Conservation (phyloP, 2,113 vertebrate species). For the Oxygymnocypris stewartii region DNA sequence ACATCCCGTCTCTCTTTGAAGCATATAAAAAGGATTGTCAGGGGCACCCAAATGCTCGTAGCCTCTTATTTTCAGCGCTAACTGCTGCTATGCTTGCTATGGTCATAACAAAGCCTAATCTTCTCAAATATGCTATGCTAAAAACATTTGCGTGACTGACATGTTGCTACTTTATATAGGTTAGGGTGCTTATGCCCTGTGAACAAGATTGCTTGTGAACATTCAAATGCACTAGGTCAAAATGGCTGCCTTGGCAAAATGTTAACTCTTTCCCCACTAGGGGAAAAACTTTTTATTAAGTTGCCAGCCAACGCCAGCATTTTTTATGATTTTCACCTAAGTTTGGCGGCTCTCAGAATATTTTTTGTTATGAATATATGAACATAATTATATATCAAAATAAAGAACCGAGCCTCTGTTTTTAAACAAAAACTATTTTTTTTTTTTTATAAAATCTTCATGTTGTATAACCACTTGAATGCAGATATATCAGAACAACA, state of each 20-base stretch:
- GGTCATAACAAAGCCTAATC: slow-evolving; percentile 24
- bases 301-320: too few relatives aligned
- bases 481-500: too few relatives aligned
- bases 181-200: background rate
- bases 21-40: slow-evolving; percentile 25
- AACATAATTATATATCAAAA: too few relatives aligned
- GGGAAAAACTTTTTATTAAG: too few relatives aligned
- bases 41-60: background rate
- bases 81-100: background rate
- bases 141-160: background rate
- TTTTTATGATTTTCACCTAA: too few relatives aligned
- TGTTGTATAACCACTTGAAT: too few relatives aligned
- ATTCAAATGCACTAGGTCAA: background rate
- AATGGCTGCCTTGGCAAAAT: background rate
- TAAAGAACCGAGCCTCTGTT: too few relatives aligned
- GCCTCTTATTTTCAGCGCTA: background rate
- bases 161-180: background rate
- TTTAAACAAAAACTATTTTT: too few relatives aligned
- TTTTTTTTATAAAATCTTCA: too few relatives aligned
- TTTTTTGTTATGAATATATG: too few relatives aligned
- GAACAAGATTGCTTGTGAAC: background rate
- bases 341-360: too few relatives aligned
- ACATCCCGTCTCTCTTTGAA: slow-evolving; percentile 37
- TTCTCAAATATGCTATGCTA: slow-evolving; percentile 10
- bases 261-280: background rate